Conservation (phyloP, 2,888 invertebrate genomes). For the Selenia dentaria region DNA sequence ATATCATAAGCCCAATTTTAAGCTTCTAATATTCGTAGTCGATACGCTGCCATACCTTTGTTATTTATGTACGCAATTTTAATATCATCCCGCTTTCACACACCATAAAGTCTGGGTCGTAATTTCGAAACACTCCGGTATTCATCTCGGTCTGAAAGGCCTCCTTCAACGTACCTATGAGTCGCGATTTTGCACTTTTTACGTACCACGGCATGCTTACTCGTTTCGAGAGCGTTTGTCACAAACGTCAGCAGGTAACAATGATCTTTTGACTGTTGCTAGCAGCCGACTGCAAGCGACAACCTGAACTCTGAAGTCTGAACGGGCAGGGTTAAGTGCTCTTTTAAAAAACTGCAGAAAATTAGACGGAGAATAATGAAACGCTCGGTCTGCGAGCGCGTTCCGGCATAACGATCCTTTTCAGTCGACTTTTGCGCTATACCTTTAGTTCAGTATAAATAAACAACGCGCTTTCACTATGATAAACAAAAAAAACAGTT, state of each 20-base stretch:
- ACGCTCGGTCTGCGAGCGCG: constrained; percentile 30
- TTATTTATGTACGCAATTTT: constrained; percentile 37
- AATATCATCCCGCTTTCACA: constrained; percentile 51
- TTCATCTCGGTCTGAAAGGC: constrained; percentile 58
- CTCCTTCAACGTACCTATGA: constrained; percentile 40
- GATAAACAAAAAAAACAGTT: constrained; percentile 26
- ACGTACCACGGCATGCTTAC: constrained; percentile 41
- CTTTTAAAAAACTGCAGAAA: constrained; percentile 57
- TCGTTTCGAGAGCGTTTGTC: constrained; percentile 57
- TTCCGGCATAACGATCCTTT: constrained; percentile 26
- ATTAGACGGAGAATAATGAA: constrained; percentile 54
- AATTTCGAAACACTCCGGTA: constrained; percentile 60
- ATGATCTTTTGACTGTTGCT: constrained; percentile 71
- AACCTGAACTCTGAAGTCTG: constrained; percentile 24
- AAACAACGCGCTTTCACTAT: constrained; percentile 29
- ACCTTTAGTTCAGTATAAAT: constrained; percentile 31
- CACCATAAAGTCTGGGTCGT: constrained; percentile 54
- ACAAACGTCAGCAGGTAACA: constrained; percentile 60
- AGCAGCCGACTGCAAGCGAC: constrained; percentile 45
- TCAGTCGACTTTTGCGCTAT: constrained; percentile 28
- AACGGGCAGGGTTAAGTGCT: constrained; percentile 52
- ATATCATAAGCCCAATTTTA: constrained; percentile 19
- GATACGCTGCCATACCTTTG: constrained; percentile 27
- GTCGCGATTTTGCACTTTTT: constrained; percentile 49
- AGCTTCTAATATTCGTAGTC: constrained; percentile 27